These are phyloP conservation scores for Tichodroma muraria DNA, from an alignment of 2,113 vertebrate species.

Conservation along the genomic window DNA sequence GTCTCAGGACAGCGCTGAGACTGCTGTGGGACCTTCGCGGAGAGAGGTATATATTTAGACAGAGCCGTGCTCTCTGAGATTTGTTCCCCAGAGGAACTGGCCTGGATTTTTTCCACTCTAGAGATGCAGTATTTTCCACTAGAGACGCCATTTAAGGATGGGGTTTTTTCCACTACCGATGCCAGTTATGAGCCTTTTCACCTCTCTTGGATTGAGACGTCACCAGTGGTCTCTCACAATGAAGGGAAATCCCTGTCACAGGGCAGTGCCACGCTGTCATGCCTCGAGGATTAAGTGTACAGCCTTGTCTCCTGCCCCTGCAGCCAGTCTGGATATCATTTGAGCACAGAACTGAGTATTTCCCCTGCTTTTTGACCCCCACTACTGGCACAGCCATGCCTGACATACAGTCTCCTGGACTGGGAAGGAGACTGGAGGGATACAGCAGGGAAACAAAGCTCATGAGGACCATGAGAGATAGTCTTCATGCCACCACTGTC, in stretches of 20 bases:
- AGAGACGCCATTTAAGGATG: not conserved
- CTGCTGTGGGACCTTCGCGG: not conserved
- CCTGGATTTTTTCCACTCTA: not conserved
- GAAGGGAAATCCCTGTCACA: not conserved
- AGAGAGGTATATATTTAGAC: not conserved
- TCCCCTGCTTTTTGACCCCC: not conserved
- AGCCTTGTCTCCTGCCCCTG: not conserved
- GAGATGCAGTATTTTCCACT: not conserved
- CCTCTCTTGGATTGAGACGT: not conserved
- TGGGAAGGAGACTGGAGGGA: not conserved
- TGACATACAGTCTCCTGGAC: not conserved
- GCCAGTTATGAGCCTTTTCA: not conserved
- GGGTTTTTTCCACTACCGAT: accelerated
- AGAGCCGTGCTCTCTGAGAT: not conserved
- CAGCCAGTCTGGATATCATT: not conserved
- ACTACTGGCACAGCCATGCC: not conserved
- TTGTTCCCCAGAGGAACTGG: not conserved
- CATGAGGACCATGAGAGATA: not conserved
- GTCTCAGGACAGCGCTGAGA: not conserved
- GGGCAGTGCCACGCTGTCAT: not conserved
- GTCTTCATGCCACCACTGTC: not conserved
- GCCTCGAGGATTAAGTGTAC: not conserved
- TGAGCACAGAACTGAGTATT: not conserved
- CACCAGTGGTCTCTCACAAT: not conserved
- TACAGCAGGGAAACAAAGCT: not conserved